Percentiles rank a stretch among this genome's conserved stretches.
phyloP scores from a whole-genome alignment of 2,113 vertebrate genomes.

The Romanogobio albipinnatus region DNA sequence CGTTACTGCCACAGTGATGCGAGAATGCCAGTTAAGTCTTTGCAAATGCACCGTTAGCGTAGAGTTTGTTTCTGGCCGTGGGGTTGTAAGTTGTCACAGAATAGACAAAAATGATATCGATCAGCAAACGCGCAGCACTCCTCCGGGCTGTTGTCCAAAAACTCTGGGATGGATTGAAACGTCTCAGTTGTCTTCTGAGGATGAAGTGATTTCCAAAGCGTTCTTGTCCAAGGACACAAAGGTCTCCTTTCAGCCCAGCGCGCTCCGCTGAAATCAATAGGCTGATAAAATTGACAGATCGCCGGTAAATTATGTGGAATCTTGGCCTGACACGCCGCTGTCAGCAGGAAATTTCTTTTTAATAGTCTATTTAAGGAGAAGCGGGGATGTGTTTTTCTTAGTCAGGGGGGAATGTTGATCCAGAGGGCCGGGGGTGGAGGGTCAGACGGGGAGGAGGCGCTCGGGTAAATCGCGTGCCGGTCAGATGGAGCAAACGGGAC shows the following conservation, averaged over 20 bases:
- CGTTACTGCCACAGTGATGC: neutral
- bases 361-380: slow-evolving; percentile 64
- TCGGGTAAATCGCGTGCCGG: slow-evolving; percentile 51
- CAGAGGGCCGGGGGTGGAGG: slow-evolving; percentile 55
- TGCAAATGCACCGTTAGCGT: neutral
- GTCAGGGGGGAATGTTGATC: slow-evolving; percentile 66
- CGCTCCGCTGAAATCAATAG: slow-evolving; percentile 61
- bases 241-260: slow-evolving; percentile 46
- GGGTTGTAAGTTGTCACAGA: neutral
- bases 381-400: slow-evolving; percentile 63
- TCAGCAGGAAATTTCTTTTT: slow-evolving; percentile 72
- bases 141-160: slow-evolving; percentile 26
- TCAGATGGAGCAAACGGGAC: slow-evolving; percentile 43
- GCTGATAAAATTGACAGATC: slow-evolving; percentile 63
- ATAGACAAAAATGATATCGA: slow-evolving; percentile 32
- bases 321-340: slow-evolving; percentile 60
- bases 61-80: neutral
- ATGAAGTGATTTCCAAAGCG: slow-evolving; percentile 44
- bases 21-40: neutral
- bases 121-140: slow-evolving; percentile 5
- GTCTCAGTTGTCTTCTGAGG: slow-evolving; percentile 4
- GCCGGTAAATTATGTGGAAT: slow-evolving; percentile 62
- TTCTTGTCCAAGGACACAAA: slow-evolving; percentile 44
- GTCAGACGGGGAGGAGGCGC: slow-evolving; percentile 41
- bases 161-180: neutral